Conservation (phyloP, 2,888 invertebrate genomes). For the Muschampia plurimacula region DNA sequence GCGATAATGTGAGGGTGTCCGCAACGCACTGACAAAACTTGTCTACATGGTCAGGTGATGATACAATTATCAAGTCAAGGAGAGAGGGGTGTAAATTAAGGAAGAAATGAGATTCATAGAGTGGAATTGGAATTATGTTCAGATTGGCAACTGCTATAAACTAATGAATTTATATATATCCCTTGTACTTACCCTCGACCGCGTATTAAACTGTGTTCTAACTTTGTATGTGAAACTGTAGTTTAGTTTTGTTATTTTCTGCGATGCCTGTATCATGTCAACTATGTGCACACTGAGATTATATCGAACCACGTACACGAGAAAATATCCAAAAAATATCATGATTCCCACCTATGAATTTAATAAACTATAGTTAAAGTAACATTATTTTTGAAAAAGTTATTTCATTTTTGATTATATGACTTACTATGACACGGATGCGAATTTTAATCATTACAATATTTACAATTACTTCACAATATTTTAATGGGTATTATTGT, state of each 20-base stretch:
- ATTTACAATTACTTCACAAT: not conserved
- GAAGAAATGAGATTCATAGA: too few species aligned
- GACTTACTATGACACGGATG: constrained; percentile 73
- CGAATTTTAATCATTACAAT: constrained; percentile 67
- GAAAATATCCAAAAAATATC: constrained; percentile 85
- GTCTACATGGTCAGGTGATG: too few species aligned
- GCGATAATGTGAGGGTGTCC: too few species aligned
- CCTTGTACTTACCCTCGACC: constrained; percentile 22
- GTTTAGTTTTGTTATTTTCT: not conserved
- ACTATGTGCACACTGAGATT: constrained; percentile 79
- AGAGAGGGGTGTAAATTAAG: too few species aligned
- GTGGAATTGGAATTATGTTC: too few species aligned
- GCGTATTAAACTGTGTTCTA: not conserved
- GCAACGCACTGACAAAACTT: too few species aligned
- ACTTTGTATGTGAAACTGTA: not conserved
- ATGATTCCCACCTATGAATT: constrained; percentile 78
- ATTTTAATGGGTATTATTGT: not conserved
- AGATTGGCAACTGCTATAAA: too few species aligned
- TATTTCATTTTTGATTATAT: not conserved
- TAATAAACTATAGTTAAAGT: constrained; percentile 18
- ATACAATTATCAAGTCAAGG: too few species aligned
- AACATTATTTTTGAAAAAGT: not conserved
- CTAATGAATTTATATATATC: not conserved
- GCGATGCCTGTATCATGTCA: constrained; percentile 67
- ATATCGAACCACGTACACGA: constrained; percentile 70